phyloP scores from a whole-genome alignment of 2,797 vertebrate species.

The Sus cebifrons region DNA sequence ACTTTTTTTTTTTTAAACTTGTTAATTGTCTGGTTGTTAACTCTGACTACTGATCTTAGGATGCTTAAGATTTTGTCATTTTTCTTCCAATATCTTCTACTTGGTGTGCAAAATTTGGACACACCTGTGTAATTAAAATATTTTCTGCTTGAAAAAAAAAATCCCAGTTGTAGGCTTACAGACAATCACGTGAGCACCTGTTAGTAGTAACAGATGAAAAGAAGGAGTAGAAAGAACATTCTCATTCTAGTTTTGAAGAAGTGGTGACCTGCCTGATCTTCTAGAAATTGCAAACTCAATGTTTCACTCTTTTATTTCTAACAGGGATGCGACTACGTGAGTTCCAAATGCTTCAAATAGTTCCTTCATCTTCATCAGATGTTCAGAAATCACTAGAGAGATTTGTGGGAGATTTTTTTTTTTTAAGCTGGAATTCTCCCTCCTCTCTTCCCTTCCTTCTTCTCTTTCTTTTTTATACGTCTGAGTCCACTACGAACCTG shows the following conservation, averaged over 20 bases:
- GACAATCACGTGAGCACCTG: conserved; percentile 27
- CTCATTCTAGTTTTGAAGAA: not conserved
- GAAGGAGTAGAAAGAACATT: not conserved
- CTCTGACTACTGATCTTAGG: conserved; percentile 75
- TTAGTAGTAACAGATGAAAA: not conserved
- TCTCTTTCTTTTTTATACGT: not conserved
- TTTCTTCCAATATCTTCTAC: conserved; percentile 49
- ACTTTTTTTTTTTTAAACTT: conserved; percentile 81
- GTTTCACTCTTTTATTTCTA: not conserved
- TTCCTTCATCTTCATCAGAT: not conserved
- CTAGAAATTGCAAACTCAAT: not conserved
- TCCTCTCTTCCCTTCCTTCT: not conserved
- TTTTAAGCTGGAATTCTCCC: not conserved
- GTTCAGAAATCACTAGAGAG: not conserved
- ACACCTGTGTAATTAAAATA: conserved; percentile 67
- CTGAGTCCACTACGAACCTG: not conserved
- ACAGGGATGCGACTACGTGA: not conserved
- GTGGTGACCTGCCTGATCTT: not conserved
- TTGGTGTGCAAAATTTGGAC: conserved; percentile 57
- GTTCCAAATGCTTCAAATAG: not conserved
- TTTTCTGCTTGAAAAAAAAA: conserved; percentile 9
- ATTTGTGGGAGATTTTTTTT: not conserved
- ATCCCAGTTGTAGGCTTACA: not conserved
- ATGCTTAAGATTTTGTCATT: conserved; percentile 52
- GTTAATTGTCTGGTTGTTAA: conserved; percentile 87